Evolutionary conservation across 92 coral and sea anemone species (phyloP).

Genomic region (Hydrozoanthus gracilis): DNA sequence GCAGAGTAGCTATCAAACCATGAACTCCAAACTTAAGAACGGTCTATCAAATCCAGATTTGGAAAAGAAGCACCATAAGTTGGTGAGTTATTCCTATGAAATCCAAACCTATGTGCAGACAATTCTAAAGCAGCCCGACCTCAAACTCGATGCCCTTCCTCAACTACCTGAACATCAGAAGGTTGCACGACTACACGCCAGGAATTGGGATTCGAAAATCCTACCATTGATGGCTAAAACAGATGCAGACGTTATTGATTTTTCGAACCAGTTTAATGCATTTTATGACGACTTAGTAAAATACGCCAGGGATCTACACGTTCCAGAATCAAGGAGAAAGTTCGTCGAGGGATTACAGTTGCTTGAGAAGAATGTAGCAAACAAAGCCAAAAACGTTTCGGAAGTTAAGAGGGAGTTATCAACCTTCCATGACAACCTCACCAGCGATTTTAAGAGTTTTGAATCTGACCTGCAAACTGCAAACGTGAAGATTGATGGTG

Average conservation of each 20-base stretch:
- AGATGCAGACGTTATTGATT: constrained; percentile 41
- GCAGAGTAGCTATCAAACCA: neutral
- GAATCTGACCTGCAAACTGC: too few relatives aligned
- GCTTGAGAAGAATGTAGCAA: too few relatives aligned
- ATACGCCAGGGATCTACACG: too few relatives aligned
- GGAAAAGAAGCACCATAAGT: constrained; percentile 1
- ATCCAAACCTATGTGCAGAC: constrained; percentile 33
- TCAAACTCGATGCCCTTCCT: constrained; percentile 35
- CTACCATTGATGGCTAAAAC: constrained; percentile 41
- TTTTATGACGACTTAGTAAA: too few relatives aligned
- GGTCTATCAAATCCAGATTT: constrained; percentile 7
- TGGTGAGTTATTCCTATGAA: constrained; percentile 2
- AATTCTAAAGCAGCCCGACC: constrained; percentile 43
- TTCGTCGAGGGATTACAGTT: too few relatives aligned
- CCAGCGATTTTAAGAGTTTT: too few relatives aligned
- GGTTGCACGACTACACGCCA: constrained; percentile 34
- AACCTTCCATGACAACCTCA: too few relatives aligned
- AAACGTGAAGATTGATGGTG: too few relatives aligned
- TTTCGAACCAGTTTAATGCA: constrained; percentile 37
- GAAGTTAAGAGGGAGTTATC: too few relatives aligned
- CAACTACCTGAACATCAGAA: constrained; percentile 33
- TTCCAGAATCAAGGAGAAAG: too few relatives aligned
- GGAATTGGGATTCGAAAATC: constrained; percentile 10
- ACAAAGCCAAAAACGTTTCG: too few relatives aligned
- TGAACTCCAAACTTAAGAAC: constrained; percentile 26